Evolutionary conservation across 2,797 vertebrate species (phyloP), one percentile per base, ranked within the genome.

Genomic region (Antrozous pallidus): DNA sequence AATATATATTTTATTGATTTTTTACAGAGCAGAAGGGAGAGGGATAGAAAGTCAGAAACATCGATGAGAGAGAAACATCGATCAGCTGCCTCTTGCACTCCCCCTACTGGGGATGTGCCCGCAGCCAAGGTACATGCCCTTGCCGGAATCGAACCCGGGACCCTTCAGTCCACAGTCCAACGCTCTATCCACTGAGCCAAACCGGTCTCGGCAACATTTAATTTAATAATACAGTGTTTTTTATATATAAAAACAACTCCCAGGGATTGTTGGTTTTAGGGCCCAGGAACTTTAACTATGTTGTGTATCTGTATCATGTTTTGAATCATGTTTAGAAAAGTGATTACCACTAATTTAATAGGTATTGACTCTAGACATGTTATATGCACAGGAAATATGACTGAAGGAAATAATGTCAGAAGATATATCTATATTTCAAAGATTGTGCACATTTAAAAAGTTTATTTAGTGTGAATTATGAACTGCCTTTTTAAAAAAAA

Each of bases 401-500:
- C n/a, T 88, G 24, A 88, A 85, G 36, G 85, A 96, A 90, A 79
- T 61, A 91, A 65, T 74, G 0, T 82, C 18, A 36, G 7, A 92
- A 90, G 16, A 79, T 45, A 71, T 26, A n/a, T 88, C 7, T 42
- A 22, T 87, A 83, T 77, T 90, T 73, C 16, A 77, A 82, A 71
- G 61, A 69, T 69, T 73, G 5, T 4, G 28, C 6, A 17, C 8
- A 14, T 63, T 78, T 86, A 31, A 31, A 61, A 31, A 28, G 86
- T 58, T 51, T 63, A 61, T 93, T 49, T 89, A 58, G 49, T 40
- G 38, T 90, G 69, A 91, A 89, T 88, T 95, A 36, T 86, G 26
- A 75, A n/a, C 77, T 79, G 8, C 49, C 5, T 80, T 80, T 33
- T 80, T 33, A 33, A 82, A 82, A 81, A 81, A 45, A 14, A 73